Evolutionary conservation across 2,113 vertebrate species (phyloP).

Genomic region (Mixornis gularis): DNA sequence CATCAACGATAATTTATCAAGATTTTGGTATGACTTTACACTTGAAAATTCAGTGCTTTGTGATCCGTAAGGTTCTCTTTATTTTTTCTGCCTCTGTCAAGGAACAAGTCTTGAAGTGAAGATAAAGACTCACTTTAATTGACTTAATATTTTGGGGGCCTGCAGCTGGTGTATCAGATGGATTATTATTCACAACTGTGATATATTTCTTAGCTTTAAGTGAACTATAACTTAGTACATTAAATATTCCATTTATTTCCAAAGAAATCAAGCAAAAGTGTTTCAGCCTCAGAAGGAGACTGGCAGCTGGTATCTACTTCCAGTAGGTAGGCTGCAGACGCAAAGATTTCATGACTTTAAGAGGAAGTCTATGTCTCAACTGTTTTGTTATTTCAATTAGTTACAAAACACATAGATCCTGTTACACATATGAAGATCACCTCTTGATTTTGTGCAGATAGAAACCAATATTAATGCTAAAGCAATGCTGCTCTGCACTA

Average conservation of each 20-base stretch:
- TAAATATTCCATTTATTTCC: not conserved
- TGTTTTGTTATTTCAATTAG: not conserved
- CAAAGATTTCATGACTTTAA: not conserved
- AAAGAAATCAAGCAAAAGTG: not conserved
- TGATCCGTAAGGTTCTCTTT: constrained; percentile 61
- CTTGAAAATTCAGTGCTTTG: constrained; percentile 94
- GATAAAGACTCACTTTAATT: not conserved
- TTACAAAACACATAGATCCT: not conserved
- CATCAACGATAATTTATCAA: constrained; percentile 80
- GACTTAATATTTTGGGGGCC: not conserved
- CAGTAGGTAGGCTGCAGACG: not conserved
- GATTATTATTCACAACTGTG: not conserved
- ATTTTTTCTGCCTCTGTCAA: not conserved
- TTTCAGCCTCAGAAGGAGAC: not conserved
- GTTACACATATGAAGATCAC: not conserved
- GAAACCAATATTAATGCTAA: not conserved
- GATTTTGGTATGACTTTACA: constrained; percentile 93
- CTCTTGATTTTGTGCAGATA: not conserved
- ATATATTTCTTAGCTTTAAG: not conserved
- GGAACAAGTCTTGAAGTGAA: constrained; percentile 21
- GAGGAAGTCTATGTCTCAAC: not conserved
- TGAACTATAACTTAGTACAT: not conserved
- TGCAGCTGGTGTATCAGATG: not conserved
- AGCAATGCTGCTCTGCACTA: not conserved
- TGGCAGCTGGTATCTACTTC: not conserved